Evolutionary conservation across 1,140 invertebrate genomes (phyloP).

Genomic region (Drosophila ercepeae): DNA sequence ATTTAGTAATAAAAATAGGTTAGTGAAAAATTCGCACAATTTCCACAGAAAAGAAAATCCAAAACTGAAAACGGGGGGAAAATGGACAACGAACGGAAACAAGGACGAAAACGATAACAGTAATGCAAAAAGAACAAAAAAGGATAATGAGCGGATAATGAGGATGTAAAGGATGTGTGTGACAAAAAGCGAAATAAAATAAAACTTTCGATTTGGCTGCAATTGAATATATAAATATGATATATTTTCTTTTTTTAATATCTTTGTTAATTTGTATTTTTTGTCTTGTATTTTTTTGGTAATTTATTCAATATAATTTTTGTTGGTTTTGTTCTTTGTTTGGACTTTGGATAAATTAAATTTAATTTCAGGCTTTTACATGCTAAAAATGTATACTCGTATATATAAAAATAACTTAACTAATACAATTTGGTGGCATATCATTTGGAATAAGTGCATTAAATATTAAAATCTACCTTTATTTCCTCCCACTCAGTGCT

Average conservation of each 20-base stretch:
- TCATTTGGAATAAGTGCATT: slow-evolving; percentile 72
- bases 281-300: slow-evolving; percentile 30
- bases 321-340: slow-evolving; percentile 24
- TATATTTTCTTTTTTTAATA: slow-evolving; percentile 43
- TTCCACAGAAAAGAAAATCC: slow-evolving; percentile 19
- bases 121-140: slow-evolving; percentile 13
- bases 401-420: slow-evolving; percentile 57
- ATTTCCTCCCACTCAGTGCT: background rate
- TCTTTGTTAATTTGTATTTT: slow-evolving; percentile 29
- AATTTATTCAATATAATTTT: slow-evolving; percentile 72
- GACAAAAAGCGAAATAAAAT: slow-evolving; percentile 36
- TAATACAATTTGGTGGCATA: slow-evolving; percentile 74
- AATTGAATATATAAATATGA: slow-evolving; percentile 43
- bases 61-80: slow-evolving; percentile 10
- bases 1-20: slow-evolving; percentile 83
- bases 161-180: background rate
- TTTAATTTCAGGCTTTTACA: slow-evolving; percentile 22
- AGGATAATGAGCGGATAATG: background rate
- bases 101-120: background rate
- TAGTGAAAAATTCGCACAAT: slow-evolving; percentile 76
- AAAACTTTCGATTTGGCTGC: slow-evolving; percentile 43
- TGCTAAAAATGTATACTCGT: slow-evolving; percentile 40
- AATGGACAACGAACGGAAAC: slow-evolving; percentile 2
- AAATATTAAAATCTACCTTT: slow-evolving; percentile 33
- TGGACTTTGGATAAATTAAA: slow-evolving; percentile 42